Evolutionary conservation across 2,113 vertebrate genomes (phyloP), one percentile per base, ranked within the genome.

Genomic region (Mastomys coucha): DNA sequence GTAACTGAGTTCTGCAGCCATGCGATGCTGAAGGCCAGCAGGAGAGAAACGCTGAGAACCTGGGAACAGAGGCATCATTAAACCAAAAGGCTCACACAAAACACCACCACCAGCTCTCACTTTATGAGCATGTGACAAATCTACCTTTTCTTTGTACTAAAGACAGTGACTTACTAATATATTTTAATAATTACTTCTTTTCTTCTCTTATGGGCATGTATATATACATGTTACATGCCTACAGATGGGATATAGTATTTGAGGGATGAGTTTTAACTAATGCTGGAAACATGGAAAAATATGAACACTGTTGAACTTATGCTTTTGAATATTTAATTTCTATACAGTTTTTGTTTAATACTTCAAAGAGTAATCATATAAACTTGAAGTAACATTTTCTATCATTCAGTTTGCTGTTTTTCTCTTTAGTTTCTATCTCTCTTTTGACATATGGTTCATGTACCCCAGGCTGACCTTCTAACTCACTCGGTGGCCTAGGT

Each of bases 1-100:
- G 96, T 99, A 99, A 88, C 98, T 99, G 72, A 99, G 98, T 73
- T 99, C 99, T n/a, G 99, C 99, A 0, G 99, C 98, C 98, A 99
- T 96, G 0, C 99, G 99, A 80, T 99, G 99, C 92, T 99, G 99
- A 96, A 99, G 98, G 14, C 98, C 99, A 20, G 98, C 98, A 22
- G 99, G 99, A 45, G 99, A 99, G 97, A 99, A 99, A 14, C 98
- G 99, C 77, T 99, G 98, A 39, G 99, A 98, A 7, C 99, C 99
- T 99, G 96, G 49, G 78, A 72, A 10, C 89, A 89, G 5, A 92
- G 84, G 3, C 77, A 92, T 1, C 49, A 49, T 82, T 82, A 94
- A 70, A 81, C 86, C 86, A 95, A 65, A 85, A 93, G 67, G 7
- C 69, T 80, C 39, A 81, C 20, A 31, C 28, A 16, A 93, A 93